These are phyloP conservation scores for Araneus ventricosus DNA, from an alignment of 1,140 invertebrate species.

Conservation along the genomic window DNA sequence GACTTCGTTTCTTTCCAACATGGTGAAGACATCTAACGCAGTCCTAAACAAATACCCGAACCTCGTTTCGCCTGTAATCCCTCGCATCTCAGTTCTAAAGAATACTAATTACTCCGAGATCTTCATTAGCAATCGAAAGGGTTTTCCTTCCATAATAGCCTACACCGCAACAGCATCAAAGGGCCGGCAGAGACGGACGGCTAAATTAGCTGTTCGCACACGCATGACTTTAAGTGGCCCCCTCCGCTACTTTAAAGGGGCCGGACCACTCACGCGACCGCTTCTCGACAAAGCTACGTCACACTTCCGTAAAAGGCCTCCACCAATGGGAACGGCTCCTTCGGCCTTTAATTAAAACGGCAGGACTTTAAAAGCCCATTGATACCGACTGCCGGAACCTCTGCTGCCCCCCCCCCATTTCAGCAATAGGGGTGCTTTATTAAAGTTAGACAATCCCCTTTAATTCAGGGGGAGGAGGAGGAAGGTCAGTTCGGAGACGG, in stretches of 20 bases:
- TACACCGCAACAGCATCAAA: slow-evolving; percentile 24
- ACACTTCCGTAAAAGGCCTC: slow-evolving; percentile 37
- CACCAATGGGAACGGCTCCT: background rate
- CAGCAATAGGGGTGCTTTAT: background rate
- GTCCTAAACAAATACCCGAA: background rate
- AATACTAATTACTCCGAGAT: slow-evolving; percentile 34
- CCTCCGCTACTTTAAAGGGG: background rate
- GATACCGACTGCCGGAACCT: slow-evolving; percentile 36
- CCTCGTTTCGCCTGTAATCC: background rate
- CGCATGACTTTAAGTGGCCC: slow-evolving; percentile 10
- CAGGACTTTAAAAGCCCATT: slow-evolving; percentile 50
- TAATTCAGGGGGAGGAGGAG: background rate
- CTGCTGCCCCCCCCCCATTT: background rate
- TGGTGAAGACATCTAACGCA: background rate
- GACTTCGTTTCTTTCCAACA: too few species aligned
- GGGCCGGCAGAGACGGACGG: background rate
- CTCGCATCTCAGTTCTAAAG: background rate
- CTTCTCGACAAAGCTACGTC: slow-evolving; percentile 25
- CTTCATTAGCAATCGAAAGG: slow-evolving; percentile 53
- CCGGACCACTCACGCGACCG: background rate
- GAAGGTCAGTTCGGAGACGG: background rate
- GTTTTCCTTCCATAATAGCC: slow-evolving; percentile 40
- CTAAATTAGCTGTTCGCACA: slow-evolving; percentile 22
- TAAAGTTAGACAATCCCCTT: slow-evolving; percentile 10
- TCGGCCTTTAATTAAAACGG: slow-evolving; percentile 51